A percentile compares a stretch with the other conserved stretches of the same genome.
Conservation (phyloP, 2,888 invertebrate species). For the Drosophila hamatofila region DNA sequence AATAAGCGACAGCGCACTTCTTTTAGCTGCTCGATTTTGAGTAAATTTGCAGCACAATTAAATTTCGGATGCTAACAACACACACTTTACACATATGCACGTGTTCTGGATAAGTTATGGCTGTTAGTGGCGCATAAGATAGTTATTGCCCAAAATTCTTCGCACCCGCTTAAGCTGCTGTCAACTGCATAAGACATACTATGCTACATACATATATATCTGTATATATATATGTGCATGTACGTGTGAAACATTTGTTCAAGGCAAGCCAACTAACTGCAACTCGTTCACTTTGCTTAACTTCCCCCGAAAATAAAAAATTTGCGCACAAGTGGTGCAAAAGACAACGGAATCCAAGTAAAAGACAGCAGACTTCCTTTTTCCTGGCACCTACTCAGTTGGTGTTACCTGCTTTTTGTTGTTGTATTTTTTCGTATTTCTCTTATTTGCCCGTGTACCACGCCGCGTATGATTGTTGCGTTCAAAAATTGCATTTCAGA, state of each 20-base stretch:
- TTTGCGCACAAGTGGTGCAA: constrained; percentile 27
- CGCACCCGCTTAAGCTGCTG: constrained; percentile 55
- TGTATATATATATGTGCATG: background rate
- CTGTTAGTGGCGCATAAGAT: constrained; percentile 31
- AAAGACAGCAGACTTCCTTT: constrained; percentile 12
- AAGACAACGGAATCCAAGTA: constrained; percentile 36
- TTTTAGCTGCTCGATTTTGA: background rate
- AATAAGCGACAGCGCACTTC: too few relatives aligned
- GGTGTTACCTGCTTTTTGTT: background rate
- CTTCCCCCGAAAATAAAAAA: constrained; percentile 20
- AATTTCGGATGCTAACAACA: background rate
- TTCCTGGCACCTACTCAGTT: constrained; percentile 18
- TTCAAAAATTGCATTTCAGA: constrained; percentile 40
- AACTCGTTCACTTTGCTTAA: constrained; percentile 39
- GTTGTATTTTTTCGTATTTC: too few relatives aligned
- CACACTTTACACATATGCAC: constrained; percentile 12
- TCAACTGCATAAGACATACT: constrained; percentile 37
- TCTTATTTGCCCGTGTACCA: constrained; percentile 9
- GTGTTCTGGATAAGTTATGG: constrained; percentile 37
- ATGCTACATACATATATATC: constrained; percentile 1
- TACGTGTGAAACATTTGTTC: constrained; percentile 22
- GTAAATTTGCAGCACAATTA: background rate
- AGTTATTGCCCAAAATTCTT: constrained; percentile 47
- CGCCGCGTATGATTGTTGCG: constrained; percentile 56
- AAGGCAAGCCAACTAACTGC: constrained; percentile 29